Evolutionary conservation across 2,113 vertebrate genomes (phyloP).

Genomic region (Megaptera novaeangliae): DNA sequence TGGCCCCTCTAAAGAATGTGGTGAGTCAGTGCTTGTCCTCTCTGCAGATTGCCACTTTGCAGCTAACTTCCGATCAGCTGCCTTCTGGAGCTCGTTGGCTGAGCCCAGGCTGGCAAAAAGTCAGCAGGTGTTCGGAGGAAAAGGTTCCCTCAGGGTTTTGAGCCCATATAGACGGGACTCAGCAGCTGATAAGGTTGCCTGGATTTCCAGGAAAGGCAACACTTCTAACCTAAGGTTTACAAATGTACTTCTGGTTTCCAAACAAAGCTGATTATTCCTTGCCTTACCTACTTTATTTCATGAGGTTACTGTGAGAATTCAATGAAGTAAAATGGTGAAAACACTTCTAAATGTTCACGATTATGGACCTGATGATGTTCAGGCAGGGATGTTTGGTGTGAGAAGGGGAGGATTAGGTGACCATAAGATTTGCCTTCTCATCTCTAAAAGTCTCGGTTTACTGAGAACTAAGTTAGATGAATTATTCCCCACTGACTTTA

Average conservation of each 20-base stretch:
- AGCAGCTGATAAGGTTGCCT: not conserved
- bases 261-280: not conserved
- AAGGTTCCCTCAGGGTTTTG: not conserved
- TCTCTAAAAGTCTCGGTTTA: not conserved
- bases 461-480: not conserved
- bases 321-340: not conserved
- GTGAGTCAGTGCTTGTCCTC: conserved; percentile 45
- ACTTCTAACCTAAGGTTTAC: not conserved
- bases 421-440: not conserved
- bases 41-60: not conserved
- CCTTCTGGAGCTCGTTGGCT: not conserved
- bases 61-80: not conserved
- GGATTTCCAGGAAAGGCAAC: not conserved
- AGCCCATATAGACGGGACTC: not conserved
- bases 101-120: not conserved
- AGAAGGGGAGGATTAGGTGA: not conserved
- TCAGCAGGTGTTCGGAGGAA: not conserved
- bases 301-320: not conserved
- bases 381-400: not conserved
- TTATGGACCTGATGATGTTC: not conserved
- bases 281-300: not conserved
- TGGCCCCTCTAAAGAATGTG: not conserved
- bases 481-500: not conserved
- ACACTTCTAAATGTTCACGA: not conserved
- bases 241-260: not conserved